Base-by-base conservation (phyloP, 2,797 vertebrate species). In the Bovichtus diacanthus region DNA sequence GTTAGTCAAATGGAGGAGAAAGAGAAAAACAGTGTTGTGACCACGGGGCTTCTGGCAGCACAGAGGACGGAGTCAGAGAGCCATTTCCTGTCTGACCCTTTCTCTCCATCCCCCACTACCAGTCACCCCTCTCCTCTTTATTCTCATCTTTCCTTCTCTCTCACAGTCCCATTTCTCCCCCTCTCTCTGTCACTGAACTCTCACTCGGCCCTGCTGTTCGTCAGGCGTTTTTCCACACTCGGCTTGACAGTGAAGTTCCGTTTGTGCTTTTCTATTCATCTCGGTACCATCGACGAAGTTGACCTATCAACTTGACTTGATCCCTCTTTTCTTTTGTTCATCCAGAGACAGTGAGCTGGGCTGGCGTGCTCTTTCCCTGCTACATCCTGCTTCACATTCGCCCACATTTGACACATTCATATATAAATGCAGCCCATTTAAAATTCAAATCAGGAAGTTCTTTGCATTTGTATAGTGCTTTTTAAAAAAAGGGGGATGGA, bases 11-110 rank as follows among this genome's bases (percentile, higher is more conserved):
- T 60, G 72, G 58, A 70, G 70, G 84, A 74, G 51, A 80, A 31
- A 4, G 69, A 80, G 13, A 74, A 44, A 50, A 41, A 47, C 47
- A 70, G 70, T 15, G 68, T 39, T 65, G 76, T 73, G 85, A 55
- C 76, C 27, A 46, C 73, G 83, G 73, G 64, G 77, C 64, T 79
- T 81, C 84, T 86, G 79, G 72, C 85, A 85, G 25, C 65, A 60
- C 67, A 64, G 62, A 87, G 60, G 43, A 82, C 61, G 62, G 23
- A 80, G 60, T 80, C 74, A 63, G 49, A 59, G 46, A 82, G 70
- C 47, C 47, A 71, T 64, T 84, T 91, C 87, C 88, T 86, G 75
- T 69, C 68, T 71, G 67, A 74, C 80, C 55, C 62, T 54, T 50
- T 78, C 81, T 68, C 59, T 73, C 51, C 3, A 10, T 53, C 38